Percentiles rank a stretch among this genome's conserved stretches.
These are phyloP conservation scores for Bradynema listronoti DNA, from an alignment of 1,140 invertebrate species.

Conservation along the genomic window DNA sequence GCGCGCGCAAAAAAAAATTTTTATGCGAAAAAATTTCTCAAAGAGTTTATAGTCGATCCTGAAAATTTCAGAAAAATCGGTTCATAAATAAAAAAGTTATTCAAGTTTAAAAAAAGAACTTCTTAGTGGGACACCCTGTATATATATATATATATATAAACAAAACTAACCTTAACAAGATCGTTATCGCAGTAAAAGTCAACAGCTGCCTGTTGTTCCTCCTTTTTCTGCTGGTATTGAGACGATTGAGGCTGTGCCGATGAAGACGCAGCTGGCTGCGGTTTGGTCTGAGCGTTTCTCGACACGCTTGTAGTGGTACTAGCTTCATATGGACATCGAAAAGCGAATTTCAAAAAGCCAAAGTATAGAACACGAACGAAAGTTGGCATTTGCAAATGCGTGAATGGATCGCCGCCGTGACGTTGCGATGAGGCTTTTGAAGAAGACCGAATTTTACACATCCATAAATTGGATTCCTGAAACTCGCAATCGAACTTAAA, in stretches of 20 bases:
- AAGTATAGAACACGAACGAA: constrained; percentile 33
- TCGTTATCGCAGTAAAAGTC: constrained; percentile 12
- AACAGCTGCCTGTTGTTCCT: neutral
- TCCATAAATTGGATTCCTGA: constrained; percentile 32
- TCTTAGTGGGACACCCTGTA: too few species aligned
- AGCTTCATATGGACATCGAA: neutral
- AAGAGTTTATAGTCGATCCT: too few species aligned
- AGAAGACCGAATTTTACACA: constrained; percentile 30
- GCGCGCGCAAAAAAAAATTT: too few species aligned
- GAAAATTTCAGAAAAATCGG: too few species aligned
- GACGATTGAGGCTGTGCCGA: too few species aligned
- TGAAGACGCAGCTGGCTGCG: too few species aligned
- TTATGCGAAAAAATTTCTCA: too few species aligned
- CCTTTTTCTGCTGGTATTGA: neutral
- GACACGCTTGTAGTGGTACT: too few species aligned
- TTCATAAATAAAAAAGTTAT: too few species aligned
- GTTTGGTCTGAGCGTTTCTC: too few species aligned
- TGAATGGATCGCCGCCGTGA: neutral
- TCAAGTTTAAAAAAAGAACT: too few species aligned
- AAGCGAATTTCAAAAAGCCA: constrained; percentile 25
- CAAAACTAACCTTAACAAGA: constrained; percentile 9
- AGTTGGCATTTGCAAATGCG: neutral
- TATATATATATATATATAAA: too few species aligned
- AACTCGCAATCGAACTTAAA: constrained; percentile 31
- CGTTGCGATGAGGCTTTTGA: neutral